phyloP scores from a whole-genome alignment of 64 coral and sea anemone genomes.

The Anthopleura sola region DNA sequence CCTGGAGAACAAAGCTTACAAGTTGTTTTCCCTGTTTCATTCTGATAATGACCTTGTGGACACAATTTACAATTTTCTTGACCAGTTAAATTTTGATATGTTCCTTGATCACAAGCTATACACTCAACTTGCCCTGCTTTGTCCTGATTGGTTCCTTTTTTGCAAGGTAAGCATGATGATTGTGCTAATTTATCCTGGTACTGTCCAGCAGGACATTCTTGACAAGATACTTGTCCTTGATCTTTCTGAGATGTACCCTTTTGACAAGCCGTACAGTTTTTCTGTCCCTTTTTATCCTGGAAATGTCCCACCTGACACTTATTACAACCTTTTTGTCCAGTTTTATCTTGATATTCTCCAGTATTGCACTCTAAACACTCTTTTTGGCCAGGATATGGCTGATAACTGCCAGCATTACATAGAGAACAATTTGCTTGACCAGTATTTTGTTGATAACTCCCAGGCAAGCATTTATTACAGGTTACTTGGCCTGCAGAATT shows the following conservation, averaged over 20 bases:
- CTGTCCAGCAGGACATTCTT: conserved; percentile 8
- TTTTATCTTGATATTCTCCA: conserved; percentile 40
- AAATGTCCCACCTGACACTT: conserved; percentile 15
- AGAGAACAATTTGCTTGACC: conserved; percentile 43
- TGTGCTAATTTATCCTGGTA: neutral
- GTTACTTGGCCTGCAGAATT: neutral
- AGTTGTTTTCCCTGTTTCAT: neutral
- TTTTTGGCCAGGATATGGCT: neutral
- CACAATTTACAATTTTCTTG: conserved; percentile 20
- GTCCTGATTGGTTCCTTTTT: conserved; percentile 12
- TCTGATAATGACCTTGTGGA: conserved; percentile 28
- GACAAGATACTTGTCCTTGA: conserved; percentile 1
- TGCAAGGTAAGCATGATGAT: conserved; percentile 25
- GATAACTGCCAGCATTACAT: conserved; percentile 20
- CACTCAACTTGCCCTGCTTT: conserved; percentile 23
- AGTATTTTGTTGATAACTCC: neutral
- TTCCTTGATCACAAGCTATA: conserved; percentile 36
- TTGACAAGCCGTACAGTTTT: conserved; percentile 16
- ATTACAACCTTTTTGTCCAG: conserved; percentile 13
- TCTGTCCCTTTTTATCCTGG: conserved; percentile 21
- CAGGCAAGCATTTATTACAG: conserved; percentile 17
- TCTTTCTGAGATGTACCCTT: conserved; percentile 18
- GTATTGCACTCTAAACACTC: conserved; percentile 22
- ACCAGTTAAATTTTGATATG: conserved; percentile 31
- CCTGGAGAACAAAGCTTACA: conserved; percentile 18